These are phyloP conservation scores for Ctenicera cuprea DNA, from an alignment of 2,888 invertebrate genomes.

Conservation along the genomic window DNA sequence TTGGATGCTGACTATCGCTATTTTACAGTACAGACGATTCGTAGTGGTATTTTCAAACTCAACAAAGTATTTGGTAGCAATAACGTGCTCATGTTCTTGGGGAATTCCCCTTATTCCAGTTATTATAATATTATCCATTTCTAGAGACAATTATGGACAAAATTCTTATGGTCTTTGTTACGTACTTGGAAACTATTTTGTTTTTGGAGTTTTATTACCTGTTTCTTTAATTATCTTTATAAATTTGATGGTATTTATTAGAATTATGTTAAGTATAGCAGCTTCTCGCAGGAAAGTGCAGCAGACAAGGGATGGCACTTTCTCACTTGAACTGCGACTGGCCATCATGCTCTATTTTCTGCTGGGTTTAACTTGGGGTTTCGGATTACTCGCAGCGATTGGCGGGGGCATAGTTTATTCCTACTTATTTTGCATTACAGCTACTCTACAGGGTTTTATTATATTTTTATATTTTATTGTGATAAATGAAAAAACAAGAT, in stretches of 20 bases:
- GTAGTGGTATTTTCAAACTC: constrained; percentile 77
- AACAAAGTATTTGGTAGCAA: constrained; percentile 76
- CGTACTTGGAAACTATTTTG: constrained; percentile 73
- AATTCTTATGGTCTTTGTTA: constrained; percentile 72
- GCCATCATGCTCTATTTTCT: constrained; percentile 76
- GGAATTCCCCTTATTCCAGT: constrained; percentile 74
- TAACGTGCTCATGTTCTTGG: constrained; percentile 78
- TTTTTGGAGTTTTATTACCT: constrained; percentile 74
- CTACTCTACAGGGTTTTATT: constrained; percentile 75
- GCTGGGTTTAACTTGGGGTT: constrained; percentile 77
- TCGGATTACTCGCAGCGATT: constrained; percentile 73
- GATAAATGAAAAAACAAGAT: constrained; percentile 76
- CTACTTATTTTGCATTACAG: constrained; percentile 74
- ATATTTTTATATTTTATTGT: constrained; percentile 76
- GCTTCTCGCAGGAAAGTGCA: constrained; percentile 32
- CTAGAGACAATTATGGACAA: constrained; percentile 32
- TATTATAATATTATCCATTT: constrained; percentile 62
- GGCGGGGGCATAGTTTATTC: constrained; percentile 57
- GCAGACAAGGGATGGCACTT: constrained; percentile 64
- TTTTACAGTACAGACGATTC: constrained; percentile 78
- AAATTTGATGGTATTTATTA: constrained; percentile 75
- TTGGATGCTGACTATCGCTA: constrained; percentile 82
- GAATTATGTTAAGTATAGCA: constrained; percentile 66
- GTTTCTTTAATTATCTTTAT: constrained; percentile 72
- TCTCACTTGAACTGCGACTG: constrained; percentile 74